Base-by-base conservation (phyloP, 1,140 invertebrate genomes). In the Hermatobates lingyangjiaoensis region DNA sequence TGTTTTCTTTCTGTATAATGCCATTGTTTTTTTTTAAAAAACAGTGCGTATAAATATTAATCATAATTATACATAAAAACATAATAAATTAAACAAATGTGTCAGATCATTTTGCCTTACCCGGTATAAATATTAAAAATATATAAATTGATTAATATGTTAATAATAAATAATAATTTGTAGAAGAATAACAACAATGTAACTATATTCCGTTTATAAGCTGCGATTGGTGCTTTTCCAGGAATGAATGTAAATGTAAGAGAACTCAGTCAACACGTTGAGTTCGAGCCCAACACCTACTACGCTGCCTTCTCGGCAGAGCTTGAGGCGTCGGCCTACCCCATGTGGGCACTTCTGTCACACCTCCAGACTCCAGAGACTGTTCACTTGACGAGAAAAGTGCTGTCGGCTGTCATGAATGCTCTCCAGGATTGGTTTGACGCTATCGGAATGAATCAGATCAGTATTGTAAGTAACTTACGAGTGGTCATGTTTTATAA, bases 221-320 rank as follows among this genome's bases (percentile, higher is more conserved):
- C n/a, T n/a, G n/a, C n/a, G n/a, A n/a, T 44, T 45, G 49, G 28
- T 53, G 34, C 52, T 56, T 7, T 59, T 62, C 62, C 59, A 86
- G 86, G 87, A 42, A 94, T 95, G 90, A 95, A 95, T 68, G 81
- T 95, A 10, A 96, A 97, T 69, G 75, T 86, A 52, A 74, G 88
- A 54, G 89, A 95, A 66, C 69, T 89, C 46, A 79, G 74, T 59
- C 81, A 87, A 45, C 91, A 95, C 68, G 81, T 95, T n/a, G 91
- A 96, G 72, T 95, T 89, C 70, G 92, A 96, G 64, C 88, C 90
- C 15, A 90, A 89, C 53, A 91, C 88, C 1, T 97, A 97, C 69
- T 95, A 95, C 70, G 88, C 90, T 42, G 90, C 92, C 1, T 97
- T 95, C 70, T 90, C 87, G 50, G 91, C 91, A 49, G 93, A 97